These are phyloP conservation scores for Physocephala rufipes DNA, from an alignment of 2,888 invertebrate genomes.

Conservation along the genomic window DNA sequence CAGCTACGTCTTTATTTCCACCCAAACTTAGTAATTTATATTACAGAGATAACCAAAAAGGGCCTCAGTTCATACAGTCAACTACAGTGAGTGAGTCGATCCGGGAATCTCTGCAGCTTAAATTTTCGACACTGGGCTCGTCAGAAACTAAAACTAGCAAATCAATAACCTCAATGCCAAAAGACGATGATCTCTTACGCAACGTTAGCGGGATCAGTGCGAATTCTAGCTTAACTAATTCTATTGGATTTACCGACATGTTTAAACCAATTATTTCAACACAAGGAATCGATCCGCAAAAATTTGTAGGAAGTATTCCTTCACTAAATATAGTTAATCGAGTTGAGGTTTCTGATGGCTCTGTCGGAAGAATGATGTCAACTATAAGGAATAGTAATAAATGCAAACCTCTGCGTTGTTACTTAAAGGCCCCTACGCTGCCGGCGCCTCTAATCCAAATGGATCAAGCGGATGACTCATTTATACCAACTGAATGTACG, in stretches of 20 bases:
- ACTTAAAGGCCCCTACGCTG: slow-evolving; percentile 18
- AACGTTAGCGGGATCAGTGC: slow-evolving; percentile 6
- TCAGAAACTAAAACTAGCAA: slow-evolving; percentile 41
- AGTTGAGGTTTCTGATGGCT: slow-evolving; percentile 60
- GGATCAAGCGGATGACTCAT: slow-evolving; percentile 42
- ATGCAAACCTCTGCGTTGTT: slow-evolving; percentile 9
- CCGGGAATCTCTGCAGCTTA: slow-evolving; percentile 32
- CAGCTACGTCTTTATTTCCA: not conserved
- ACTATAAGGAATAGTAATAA: not conserved
- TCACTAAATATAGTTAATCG: slow-evolving; percentile 36
- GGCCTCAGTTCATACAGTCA: slow-evolving; percentile 40
- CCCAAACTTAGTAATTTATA: slow-evolving; percentile 20
- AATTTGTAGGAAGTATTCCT: not conserved
- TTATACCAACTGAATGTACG: slow-evolving; percentile 29
- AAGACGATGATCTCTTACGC: slow-evolving; percentile 37
- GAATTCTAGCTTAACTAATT: slow-evolving; percentile 13
- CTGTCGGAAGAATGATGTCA: slow-evolving; percentile 45
- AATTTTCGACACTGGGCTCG: slow-evolving; percentile 36
- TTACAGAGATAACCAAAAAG: slow-evolving; percentile 41
- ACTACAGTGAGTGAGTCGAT: slow-evolving; percentile 31
- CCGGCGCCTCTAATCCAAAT: slow-evolving; percentile 22
- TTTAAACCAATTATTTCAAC: not conserved
- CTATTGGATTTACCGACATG: slow-evolving; percentile 8
- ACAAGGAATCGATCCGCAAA: not conserved
- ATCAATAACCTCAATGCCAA: slow-evolving; percentile 42